phyloP scores from a whole-genome alignment of 2,113 vertebrate species.

The Hepsetus odoe region DNA sequence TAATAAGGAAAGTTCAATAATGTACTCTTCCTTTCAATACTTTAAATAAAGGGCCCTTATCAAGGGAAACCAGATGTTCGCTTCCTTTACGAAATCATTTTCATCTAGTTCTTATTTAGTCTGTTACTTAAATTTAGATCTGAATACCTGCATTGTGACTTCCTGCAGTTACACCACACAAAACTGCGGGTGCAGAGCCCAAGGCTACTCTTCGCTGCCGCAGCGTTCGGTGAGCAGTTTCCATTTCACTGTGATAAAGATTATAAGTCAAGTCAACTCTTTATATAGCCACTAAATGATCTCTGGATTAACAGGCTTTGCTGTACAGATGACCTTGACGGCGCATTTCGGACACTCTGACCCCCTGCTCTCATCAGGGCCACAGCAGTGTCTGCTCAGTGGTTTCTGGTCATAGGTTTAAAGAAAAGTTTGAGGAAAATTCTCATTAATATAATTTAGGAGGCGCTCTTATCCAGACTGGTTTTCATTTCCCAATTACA shows the following conservation, averaged over 20 bases:
- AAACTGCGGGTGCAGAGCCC: too few relatives aligned
- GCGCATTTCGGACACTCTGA: background rate
- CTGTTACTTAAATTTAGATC: background rate
- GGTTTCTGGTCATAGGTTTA: background rate
- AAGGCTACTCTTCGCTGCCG: background rate
- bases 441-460: too few relatives aligned
- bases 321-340: slow-evolving; percentile 21
- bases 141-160: background rate
- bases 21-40: too few relatives aligned
- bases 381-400: background rate
- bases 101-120: too few relatives aligned
- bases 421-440: background rate
- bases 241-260: slow-evolving; percentile 1
- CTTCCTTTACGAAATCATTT: too few relatives aligned
- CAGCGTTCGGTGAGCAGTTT: background rate
- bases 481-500: too few relatives aligned
- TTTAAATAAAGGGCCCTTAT: too few relatives aligned
- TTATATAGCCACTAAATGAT: slow-evolving; percentile 33
- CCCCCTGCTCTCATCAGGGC: background rate
- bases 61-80: too few relatives aligned
- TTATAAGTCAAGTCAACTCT: background rate
- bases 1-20: too few relatives aligned
- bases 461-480: too few relatives aligned
- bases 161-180: too few relatives aligned
- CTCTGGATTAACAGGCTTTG: slow-evolving; percentile 23